Evolutionary conservation across 53 echinoderm and acorn worm genomes (phyloP).

Genomic region (Apostichopus leukothele): DNA sequence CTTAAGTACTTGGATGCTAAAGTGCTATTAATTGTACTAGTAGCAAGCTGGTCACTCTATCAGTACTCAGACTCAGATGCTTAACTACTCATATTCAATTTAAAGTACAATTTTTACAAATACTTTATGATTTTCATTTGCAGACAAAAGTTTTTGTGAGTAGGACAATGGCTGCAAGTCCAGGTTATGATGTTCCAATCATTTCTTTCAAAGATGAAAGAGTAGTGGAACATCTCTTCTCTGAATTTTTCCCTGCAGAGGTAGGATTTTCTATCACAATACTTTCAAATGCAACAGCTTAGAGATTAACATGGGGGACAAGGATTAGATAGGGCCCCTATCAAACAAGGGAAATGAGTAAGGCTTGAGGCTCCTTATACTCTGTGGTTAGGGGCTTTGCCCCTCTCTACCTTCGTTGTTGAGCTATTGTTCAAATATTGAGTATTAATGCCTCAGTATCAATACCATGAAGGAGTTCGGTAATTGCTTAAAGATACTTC

Average conservation of each 20-base stretch:
- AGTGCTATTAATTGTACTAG: too few species aligned
- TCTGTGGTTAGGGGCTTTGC: background rate
- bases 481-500: too few species aligned
- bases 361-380: background rate
- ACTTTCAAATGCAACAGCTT: background rate
- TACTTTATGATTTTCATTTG: too few species aligned
- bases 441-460: too few species aligned
- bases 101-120: too few species aligned
- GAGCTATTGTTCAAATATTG: too few species aligned
- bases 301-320: background rate
- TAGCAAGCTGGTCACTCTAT: too few species aligned
- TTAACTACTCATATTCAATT: too few species aligned
- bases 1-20: too few species aligned
- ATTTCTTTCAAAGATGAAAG: background rate
- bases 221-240: background rate
- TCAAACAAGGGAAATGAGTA: background rate
- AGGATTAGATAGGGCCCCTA: background rate
- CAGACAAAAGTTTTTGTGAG: too few species aligned
- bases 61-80: too few species aligned
- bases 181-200: background rate
- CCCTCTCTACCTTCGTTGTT: background rate
- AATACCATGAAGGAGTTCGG: too few species aligned
- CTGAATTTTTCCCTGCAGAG: background rate
- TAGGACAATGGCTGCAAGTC: background rate
- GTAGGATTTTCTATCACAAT: background rate